phyloP scores from a whole-genome alignment of 2,888 invertebrate genomes.

The Tetragonisca angustula region DNA sequence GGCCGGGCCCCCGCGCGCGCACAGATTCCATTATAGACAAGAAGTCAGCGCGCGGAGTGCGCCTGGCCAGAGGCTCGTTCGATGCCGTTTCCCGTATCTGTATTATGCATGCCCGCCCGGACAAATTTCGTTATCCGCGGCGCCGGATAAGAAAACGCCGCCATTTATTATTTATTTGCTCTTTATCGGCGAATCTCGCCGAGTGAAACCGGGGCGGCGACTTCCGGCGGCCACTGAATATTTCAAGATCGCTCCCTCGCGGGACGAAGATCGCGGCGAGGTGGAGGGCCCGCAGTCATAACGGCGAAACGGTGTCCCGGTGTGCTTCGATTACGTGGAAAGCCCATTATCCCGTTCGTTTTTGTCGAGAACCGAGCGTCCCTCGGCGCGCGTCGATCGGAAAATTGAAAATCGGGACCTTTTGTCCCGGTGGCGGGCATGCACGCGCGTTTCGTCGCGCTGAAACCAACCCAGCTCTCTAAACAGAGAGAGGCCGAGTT shows the following conservation, averaged over 20 bases:
- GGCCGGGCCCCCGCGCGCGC: constrained; percentile 75
- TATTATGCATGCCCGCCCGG: constrained; percentile 79
- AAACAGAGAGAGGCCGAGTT: not conserved
- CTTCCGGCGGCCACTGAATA: constrained; percentile 18
- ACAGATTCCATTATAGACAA: constrained; percentile 83
- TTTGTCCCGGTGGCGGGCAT: not conserved
- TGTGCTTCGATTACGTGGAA: not conserved
- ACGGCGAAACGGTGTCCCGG: not conserved
- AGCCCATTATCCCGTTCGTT: not conserved
- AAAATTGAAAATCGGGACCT: constrained; percentile 24
- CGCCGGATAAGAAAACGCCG: constrained; percentile 61
- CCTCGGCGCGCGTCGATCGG: constrained; percentile 14
- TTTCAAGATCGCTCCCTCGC: constrained; percentile 6
- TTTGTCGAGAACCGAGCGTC: not conserved
- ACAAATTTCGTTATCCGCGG: constrained; percentile 81
- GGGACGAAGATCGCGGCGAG: not conserved
- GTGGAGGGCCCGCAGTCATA: not conserved
- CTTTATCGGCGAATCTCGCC: constrained; percentile 26
- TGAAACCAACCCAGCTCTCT: constrained; percentile 3
- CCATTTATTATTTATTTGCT: constrained; percentile 63
- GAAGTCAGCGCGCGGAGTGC: constrained; percentile 72
- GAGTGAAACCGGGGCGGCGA: not conserved
- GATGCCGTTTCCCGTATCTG: constrained; percentile 75
- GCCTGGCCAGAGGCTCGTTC: constrained; percentile 75
- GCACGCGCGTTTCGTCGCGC: not conserved